Evolutionary conservation across 2,113 vertebrate species (phyloP).

Genomic region (Carettochelys insculpta): DNA sequence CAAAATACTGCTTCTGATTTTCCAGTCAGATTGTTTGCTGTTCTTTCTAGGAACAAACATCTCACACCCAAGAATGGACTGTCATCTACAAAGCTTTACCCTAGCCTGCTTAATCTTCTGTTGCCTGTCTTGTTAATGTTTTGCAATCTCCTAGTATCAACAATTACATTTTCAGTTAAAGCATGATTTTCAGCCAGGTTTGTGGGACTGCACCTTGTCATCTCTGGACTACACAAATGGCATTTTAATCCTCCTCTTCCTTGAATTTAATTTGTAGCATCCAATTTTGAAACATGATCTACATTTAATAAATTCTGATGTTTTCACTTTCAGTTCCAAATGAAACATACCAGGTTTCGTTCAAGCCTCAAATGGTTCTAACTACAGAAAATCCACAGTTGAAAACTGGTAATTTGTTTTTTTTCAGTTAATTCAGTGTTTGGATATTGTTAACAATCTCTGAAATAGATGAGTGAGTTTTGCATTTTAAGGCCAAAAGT

Average conservation of each 20-base stretch:
- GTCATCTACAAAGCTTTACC: background rate
- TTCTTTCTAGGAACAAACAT: background rate
- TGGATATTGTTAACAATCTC: background rate
- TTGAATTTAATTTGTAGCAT: constrained; percentile 7
- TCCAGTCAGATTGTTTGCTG: background rate
- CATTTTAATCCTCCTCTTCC: background rate
- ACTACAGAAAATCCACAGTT: constrained; percentile 66
- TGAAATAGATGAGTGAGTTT: background rate
- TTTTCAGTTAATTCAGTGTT: background rate
- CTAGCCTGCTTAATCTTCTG: background rate
- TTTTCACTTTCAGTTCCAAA: constrained; percentile 67
- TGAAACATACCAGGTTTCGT: constrained; percentile 46
- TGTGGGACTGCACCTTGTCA: background rate
- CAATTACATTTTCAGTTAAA: background rate
- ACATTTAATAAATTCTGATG: constrained; percentile 1
- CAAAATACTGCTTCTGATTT: constrained; percentile 17
- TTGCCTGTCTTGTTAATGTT: background rate
- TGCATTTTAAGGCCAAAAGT: background rate
- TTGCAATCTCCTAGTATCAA: background rate
- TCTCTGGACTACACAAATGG: background rate
- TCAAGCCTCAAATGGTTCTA: constrained; percentile 42
- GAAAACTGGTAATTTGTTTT: constrained; percentile 56
- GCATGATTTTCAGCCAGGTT: background rate
- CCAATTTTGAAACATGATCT: background rate
- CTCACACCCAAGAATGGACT: background rate